Evolutionary conservation across 2,113 vertebrate genomes (phyloP), one percentile per base, ranked within the genome.

Genomic region (Vidua chalybeata): DNA sequence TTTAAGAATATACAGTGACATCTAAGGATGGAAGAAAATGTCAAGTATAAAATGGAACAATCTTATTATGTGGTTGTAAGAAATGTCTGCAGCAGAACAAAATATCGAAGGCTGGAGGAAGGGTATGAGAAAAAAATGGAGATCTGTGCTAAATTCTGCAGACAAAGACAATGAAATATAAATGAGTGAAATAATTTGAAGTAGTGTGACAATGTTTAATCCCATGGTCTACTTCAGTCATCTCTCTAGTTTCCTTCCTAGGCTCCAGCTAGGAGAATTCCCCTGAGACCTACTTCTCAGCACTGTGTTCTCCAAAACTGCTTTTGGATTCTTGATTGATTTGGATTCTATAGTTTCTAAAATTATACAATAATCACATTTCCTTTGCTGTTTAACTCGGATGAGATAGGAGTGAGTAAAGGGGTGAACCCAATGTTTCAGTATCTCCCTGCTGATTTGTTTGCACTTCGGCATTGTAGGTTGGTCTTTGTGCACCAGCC

Each of bases 351-450:
- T 64, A 64, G 35, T 71, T 16, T 74, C 3, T n/a, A 30, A 16
- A 55, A 35, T 35, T 11, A 41, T 13, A 1, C 62, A 48, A 4
- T 35, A 27, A 13, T 24, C 0, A 0, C 41, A 79, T 79, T 90
- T 79, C 59, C 20, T 77, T 85, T 67, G 26, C 49, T 51, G 18
- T 28, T 74, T 55, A 54, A 35, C 17, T 69, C 58, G n/a, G 20
- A 9, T 51, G 58, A 83, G 86, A 33, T 49, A 59, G 69, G 20
- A 76, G 5, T 1, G 5, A 37, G 13, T 37, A 27, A 81, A 63
- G 5, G 20, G 7, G 0, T n/a, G 31, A 21, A 49, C 4, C 0
- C 1, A 21, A 26, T 4, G 3, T 69, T 68, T 69, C 37, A n/a
- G 15, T 61, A 26, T 56, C 35, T 87, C 10, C 43, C 33, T 84